Base-by-base conservation (phyloP, 2,888 invertebrate genomes). In the Ophonus ardosiacus region DNA sequence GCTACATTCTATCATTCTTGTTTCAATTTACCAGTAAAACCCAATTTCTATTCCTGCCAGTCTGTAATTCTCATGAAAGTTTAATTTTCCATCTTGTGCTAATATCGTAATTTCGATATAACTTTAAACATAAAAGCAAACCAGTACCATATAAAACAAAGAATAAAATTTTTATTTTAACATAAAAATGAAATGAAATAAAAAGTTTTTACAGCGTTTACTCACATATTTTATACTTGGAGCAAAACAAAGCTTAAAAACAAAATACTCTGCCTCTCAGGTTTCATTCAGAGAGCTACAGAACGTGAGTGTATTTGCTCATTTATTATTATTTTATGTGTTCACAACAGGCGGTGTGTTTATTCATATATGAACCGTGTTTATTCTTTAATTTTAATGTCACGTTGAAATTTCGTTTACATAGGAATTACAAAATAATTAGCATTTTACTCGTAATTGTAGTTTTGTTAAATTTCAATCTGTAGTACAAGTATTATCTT, bases 71-170 rank as follows among this genome's bases (percentile, higher is more conserved):
- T 17, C 18, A 74, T 74, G 71, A 74, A 74, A 74, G 43, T 74
- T 74, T 74, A 74, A 74, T 74, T 74, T 74, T 74, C 71, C 71
- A 74, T 74, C 40, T 74, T 18, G 71, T 74, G 71, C 21, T 74
- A 74, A 74, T 74, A 74, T 18, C 43, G 71, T 74, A 74, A 74
- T 74, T 74, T 74, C 71, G 71, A 74, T 74, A 74, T 74, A 74
- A 74, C 71, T 74, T 74, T 43, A 18, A 74, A 74, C 71, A 43
- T 74, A 74, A 74, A 74, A 74, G 43, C 71, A 74, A 74, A 74
- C 71, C 71, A 74, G 71, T 43, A 74, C 21, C 71, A 43, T 68
- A 68, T 43, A 43, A 74, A 74, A 43, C 40, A 40, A 43, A 7
- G 40, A 74, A 74, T 74, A 74, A 74, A 74, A 74, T 74, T 74